Evolutionary conservation across 2,113 vertebrate genomes (phyloP), one percentile per base, ranked within the genome.

Genomic region (Marmota flaviventris): DNA sequence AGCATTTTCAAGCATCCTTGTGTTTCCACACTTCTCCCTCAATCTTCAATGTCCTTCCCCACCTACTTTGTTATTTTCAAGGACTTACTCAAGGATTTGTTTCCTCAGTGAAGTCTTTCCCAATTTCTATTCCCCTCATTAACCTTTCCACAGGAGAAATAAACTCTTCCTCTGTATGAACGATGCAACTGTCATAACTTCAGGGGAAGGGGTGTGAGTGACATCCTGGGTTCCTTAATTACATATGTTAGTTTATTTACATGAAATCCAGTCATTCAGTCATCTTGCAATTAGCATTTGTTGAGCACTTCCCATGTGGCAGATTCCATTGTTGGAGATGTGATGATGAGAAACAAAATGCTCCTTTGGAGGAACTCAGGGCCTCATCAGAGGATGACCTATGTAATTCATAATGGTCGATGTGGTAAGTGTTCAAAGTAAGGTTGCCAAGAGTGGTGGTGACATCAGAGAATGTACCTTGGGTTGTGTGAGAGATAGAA

Each of bases 31-130:
- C 5, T 88, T 69, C 56, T 11, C 48, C 34, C 17, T 94, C 29
- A 72, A 37, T 18, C 70, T 22, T 79, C 8, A 92, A 20, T 89
- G 9, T 25, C 42, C 22, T 82, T 85, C 32, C 9, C 27, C 24
- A 63, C 8, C n/a, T 37, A n/a, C 25, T 34, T 83, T 85, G 42
- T 94, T 83, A 82, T 70, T 87, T 94, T 87, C 32, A 69, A 94
- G 29, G 4, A 86, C 70, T 93, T 90, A 75, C 75, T 83, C 69
- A 78, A 89, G 37, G 24, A 37, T 11, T 78, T 87, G 13, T 39
- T 73, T 79, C 10, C 29, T 94, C 39, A 83, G 53, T 65, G 39
- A 96, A 88, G 10, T 0, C 39, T 92, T 91, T 51, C 29, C 16
- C 25, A 94, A 1, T 39, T 90, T 92, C n/a, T 2, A 8, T 91